Base-by-base conservation (phyloP, 1,140 invertebrate species). In the Drosophila teissieri region DNA sequence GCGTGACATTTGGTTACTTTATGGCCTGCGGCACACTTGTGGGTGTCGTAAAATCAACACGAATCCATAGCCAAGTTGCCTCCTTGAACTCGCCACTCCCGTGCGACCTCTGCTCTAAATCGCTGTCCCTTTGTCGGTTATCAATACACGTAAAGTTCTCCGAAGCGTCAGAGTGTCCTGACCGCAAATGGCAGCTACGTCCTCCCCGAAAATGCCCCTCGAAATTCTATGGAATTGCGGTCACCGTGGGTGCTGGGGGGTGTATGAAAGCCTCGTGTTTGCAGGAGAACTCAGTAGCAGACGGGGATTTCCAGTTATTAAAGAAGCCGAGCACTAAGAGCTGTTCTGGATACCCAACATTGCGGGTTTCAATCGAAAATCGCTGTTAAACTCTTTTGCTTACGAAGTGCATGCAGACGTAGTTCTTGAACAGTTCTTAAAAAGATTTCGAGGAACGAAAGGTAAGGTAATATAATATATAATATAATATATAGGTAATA, bases 1-100 rank as follows among this genome's bases (percentile, higher is more conserved):
- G 70, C 70, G 64, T 76, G 68, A 62, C 67, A 88, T 74, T 88
- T 79, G 79, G 63, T 60, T 80, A 73, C 72, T 79, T 80, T 88
- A 88, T 88, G 67, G 83, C 83, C 73, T 88, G 83, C 61, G 83
- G 83, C 78, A 78, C 58, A 80, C 83, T 88, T 88, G 83, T 69
- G 76, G 83, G 79, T 85, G 82, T 85, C 82, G 82, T 85, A 85
- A 85, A 85, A 85, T 85, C 81, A 85, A 85, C 83, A 86, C 57
- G 69, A 63, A 69, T 57, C 57, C 57, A 73, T 37, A 27, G 44
- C 52, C 19, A 42, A 67, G 19, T 10, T 27, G 15, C 45, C 45
- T 42, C 14, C 42, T n/a, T 39, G 7, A 45, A 46, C 24, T 54
- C 34, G 19, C 31, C 24, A 19, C 42, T 44, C 27, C 44, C 15